Evolutionary conservation across 2,797 vertebrate species (phyloP), one percentile per base, ranked within the genome.

Genomic region (Artibeus lituratus): DNA sequence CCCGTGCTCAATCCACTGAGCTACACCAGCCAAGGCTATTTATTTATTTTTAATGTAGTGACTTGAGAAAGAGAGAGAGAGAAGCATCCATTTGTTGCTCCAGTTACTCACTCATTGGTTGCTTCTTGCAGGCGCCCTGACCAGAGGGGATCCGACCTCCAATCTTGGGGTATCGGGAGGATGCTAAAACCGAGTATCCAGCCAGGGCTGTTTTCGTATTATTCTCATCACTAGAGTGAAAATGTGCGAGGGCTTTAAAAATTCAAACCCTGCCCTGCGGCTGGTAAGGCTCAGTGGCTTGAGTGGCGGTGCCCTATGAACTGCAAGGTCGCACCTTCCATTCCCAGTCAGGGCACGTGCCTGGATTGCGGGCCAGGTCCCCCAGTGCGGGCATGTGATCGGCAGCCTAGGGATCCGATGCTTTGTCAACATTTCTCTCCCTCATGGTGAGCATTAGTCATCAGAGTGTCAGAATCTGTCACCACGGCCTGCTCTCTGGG

Each of bases 361-460:
- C 72, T 9, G 14, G 26, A 26, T 18, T 3, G 72, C 42, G 0
- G 11, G 29, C 29, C 59, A 62, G 42, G 14, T 47, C 42, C 42
- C 70, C 26, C 26, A 18, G 42, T 5, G 4, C 26, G 42, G 72
- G 15, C 42, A 1, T 32, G 72, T 29, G 16, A 29, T 26, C 29
- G 26, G 72, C 29, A 47, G 42, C 72, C 16, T 59, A 29, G 10
- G 24, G 24, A 12, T 11, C 57, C 24, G 26, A 59, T 29, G 57
- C 26, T 59, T 59, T 4, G 10, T 44, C 39, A 10, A 2, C 14
- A 26, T 18, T 47, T 74, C 42, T 47, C 42, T 18, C 26, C 59
- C 59, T 21, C 26, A 6, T 14, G 0, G 10, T 3, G 35, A 53
- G 26, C 11, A 0, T 14, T 4, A 9, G 18, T 4, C 0, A 0